phyloP scores from a whole-genome alignment of 2,797 vertebrate species.

The Erpetoichthys calabaricus region DNA sequence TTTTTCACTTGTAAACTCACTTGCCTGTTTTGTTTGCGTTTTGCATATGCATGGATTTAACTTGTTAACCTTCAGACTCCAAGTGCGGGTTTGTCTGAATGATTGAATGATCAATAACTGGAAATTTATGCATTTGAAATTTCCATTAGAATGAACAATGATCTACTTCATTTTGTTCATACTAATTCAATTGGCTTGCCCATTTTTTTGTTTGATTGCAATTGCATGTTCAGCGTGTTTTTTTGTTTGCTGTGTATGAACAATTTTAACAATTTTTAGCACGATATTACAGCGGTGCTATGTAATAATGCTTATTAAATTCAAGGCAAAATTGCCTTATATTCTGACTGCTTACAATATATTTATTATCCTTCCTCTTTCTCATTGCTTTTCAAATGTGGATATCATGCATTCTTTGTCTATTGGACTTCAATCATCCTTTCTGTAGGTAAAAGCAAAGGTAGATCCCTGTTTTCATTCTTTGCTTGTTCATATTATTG shows the following conservation, averaged over 20 bases:
- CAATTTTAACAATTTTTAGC: constrained; percentile 1
- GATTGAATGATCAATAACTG: neutral
- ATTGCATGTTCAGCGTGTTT: constrained; percentile 6
- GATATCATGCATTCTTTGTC: constrained; percentile 50
- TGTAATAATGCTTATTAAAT: neutral
- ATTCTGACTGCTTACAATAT: constrained; percentile 6
- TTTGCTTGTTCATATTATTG: constrained; percentile 7
- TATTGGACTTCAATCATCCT: constrained; percentile 48
- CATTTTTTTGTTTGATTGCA: constrained; percentile 1
- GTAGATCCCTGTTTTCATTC: constrained; percentile 68
- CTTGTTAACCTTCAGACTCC: too few relatives aligned
- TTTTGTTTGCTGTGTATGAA: neutral
- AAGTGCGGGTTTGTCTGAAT: neutral
- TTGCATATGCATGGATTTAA: neutral
- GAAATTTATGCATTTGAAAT: constrained; percentile 1
- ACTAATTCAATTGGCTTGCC: constrained; percentile 1
- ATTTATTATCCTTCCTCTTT: constrained; percentile 6
- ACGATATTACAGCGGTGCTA: neutral
- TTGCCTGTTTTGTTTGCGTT: neutral
- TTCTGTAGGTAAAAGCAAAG: constrained; percentile 96
- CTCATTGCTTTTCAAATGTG: constrained; percentile 31
- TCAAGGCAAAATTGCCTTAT: too few relatives aligned
- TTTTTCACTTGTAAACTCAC: too few relatives aligned
- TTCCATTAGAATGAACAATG: neutral
- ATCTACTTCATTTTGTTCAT: neutral